phyloP scores from a whole-genome alignment of 1,140 invertebrate species.

The Watersipora subatra region DNA sequence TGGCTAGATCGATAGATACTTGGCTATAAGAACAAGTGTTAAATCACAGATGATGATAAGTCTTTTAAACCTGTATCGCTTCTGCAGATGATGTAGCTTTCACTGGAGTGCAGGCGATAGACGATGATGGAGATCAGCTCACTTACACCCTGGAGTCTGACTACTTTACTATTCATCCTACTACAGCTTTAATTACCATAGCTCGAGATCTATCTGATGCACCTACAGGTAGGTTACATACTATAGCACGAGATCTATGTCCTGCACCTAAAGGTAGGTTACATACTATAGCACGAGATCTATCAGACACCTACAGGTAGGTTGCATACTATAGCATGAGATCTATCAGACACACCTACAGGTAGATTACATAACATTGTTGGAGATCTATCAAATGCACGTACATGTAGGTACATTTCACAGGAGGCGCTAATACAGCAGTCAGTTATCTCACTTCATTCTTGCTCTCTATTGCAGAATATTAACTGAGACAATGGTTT shows the following conservation, averaged over 20 bases:
- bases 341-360: too few relatives aligned
- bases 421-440: too few relatives aligned
- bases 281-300: not conserved
- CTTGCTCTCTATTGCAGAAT: too few relatives aligned
- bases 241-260: not conserved
- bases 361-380: too few relatives aligned
- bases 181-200: not conserved
- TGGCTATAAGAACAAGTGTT: too few relatives aligned
- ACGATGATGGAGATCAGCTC: not conserved
- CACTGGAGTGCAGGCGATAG: not conserved
- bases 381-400: too few relatives aligned
- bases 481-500: too few relatives aligned
- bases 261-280: not conserved
- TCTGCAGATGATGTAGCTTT: not conserved
- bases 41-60: too few relatives aligned
- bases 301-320: not conserved
- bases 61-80: too few relatives aligned
- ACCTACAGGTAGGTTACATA: not conserved
- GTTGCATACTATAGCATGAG: not conserved
- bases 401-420: too few relatives aligned
- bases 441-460: too few relatives aligned
- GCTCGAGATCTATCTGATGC: not conserved
- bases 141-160: not conserved
- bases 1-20: too few relatives aligned
- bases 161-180: not conserved